Evolutionary conservation across 1,140 invertebrate species (phyloP).

Genomic region (Listronotus bonariensis): DNA sequence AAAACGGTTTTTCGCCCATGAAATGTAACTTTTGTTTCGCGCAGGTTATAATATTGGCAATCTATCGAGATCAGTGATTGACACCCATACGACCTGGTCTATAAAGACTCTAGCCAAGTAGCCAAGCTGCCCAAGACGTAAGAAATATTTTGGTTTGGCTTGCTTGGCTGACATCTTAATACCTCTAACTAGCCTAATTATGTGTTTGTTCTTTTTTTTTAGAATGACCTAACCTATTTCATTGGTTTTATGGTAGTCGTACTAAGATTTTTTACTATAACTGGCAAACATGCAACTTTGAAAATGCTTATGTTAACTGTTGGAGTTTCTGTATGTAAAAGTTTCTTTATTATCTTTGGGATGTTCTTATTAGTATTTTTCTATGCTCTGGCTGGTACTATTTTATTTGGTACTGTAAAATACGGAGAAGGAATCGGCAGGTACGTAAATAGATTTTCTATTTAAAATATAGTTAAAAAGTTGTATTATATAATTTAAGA

Average conservation of each 20-base stretch:
- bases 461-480: too few species aligned
- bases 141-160: too few species aligned
- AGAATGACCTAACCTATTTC: slow-evolving; percentile 89
- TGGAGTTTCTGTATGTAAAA: slow-evolving; percentile 99
- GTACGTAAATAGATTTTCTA: slow-evolving; percentile 57
- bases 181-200: too few species aligned
- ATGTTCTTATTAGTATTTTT: slow-evolving; percentile 99
- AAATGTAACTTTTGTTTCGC: too few species aligned
- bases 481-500: too few species aligned
- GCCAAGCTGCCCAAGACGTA: too few species aligned
- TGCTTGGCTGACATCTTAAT: too few species aligned
- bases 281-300: slow-evolving; percentile 98
- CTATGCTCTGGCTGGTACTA: slow-evolving; percentile 97
- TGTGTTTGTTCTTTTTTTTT: slow-evolving; percentile 56
- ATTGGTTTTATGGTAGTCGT: slow-evolving; percentile 99
- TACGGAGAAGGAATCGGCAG: slow-evolving; percentile 97
- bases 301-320: slow-evolving; percentile 99
- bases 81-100: too few species aligned
- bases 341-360: slow-evolving; percentile 99
- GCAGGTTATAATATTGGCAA: too few species aligned
- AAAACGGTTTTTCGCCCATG: too few species aligned
- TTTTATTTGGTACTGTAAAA: slow-evolving; percentile 98
- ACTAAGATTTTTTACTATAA: slow-evolving; percentile 98
- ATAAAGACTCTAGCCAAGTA: too few species aligned
- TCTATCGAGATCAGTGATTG: too few species aligned